A percentile compares a stretch with the other conserved stretches of the same genome.
phyloP scores from a whole-genome alignment of 2,113 vertebrate species.

The Hipposideros armiger region DNA sequence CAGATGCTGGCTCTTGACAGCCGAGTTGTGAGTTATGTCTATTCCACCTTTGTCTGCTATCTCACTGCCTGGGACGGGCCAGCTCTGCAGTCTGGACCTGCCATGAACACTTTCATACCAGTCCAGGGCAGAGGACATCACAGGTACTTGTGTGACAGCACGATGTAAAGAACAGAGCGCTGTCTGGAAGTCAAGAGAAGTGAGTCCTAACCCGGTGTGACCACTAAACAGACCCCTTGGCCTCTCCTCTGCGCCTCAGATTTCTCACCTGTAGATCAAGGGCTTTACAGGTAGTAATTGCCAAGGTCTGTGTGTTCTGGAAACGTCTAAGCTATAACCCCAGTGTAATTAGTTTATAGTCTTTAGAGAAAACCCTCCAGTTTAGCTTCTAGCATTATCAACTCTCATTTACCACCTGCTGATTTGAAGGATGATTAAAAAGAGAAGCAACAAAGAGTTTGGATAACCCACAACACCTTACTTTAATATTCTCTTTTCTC shows the following conservation, averaged over 20 bases:
- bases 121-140: neutral
- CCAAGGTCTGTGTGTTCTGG: neutral
- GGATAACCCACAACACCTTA: neutral
- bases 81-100: neutral
- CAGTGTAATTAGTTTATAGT: neutral
- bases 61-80: neutral
- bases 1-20: neutral
- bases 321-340: neutral
- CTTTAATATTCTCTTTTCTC: neutral
- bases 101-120: neutral
- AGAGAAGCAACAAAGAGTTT: neutral
- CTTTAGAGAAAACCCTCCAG: neutral
- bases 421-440: neutral
- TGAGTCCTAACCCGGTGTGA: neutral
- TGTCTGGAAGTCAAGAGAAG: neutral
- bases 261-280: neutral
- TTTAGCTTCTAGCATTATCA: neutral
- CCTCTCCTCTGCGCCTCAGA: neutral
- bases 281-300: neutral
- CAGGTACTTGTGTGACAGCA: neutral
- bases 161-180: neutral
- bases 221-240: neutral
- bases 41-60: neutral
- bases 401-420: neutral
- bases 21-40: neutral